These are phyloP conservation scores for Ursus arctos DNA, from an alignment of 2,113 vertebrate species.

Conservation along the genomic window DNA sequence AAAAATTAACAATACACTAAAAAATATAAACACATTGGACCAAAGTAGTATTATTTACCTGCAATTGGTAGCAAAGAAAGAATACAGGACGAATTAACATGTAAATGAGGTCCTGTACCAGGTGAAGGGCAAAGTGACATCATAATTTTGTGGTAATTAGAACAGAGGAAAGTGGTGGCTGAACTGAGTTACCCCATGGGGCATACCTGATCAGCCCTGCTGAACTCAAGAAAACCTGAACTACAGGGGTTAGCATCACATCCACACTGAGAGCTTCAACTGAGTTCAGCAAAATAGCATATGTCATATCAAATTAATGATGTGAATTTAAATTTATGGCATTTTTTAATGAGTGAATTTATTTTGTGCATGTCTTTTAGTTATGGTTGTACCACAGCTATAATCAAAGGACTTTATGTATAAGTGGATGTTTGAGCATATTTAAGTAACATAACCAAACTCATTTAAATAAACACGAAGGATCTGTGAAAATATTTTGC, in stretches of 20 bases:
- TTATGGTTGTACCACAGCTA: neutral
- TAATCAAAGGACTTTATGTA: neutral
- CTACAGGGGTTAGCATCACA: neutral
- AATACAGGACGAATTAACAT: neutral
- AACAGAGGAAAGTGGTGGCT: neutral
- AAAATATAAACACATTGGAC: neutral
- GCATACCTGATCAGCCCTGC: neutral
- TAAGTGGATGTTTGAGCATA: neutral
- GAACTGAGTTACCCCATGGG: neutral
- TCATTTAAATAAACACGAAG: neutral
- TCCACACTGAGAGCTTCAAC: neutral
- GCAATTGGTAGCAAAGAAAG: neutral
- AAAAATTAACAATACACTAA: neutral
- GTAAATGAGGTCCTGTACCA: neutral
- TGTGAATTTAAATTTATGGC: neutral
- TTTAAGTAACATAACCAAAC: conserved; percentile 25
- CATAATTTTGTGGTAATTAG: neutral
- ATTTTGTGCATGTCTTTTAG: neutral
- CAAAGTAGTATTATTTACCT: neutral
- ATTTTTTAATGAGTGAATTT: conserved; percentile 27
- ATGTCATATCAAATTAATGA: neutral
- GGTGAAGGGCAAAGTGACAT: neutral
- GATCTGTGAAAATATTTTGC: neutral
- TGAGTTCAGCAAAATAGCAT: neutral
- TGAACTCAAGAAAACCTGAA: neutral